phyloP scores from a whole-genome alignment of 2,113 vertebrate genomes.

The Ptychochromis oligacanthus region DNA sequence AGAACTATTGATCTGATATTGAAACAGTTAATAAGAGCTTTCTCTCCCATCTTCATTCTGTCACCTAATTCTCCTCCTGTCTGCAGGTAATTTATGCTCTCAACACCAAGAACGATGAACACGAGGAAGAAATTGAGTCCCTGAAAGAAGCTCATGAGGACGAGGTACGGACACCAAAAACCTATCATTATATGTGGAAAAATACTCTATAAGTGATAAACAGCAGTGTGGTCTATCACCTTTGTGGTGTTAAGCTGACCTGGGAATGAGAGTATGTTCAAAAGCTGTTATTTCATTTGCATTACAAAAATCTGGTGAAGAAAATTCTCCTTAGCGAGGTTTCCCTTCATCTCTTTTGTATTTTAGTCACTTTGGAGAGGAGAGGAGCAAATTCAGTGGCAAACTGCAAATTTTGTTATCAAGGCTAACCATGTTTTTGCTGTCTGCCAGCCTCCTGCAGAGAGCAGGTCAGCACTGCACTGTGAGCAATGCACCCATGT shows the following conservation, averaged over 20 bases:
- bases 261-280: neutral
- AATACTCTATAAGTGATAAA: neutral
- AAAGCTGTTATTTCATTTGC: neutral
- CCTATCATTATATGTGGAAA: neutral
- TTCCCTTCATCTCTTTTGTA: neutral
- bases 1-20: slow-evolving; percentile 24
- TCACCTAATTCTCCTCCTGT: slow-evolving; percentile 23
- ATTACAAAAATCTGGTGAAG: neutral
- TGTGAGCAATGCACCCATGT: too few species aligned
- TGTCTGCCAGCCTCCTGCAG: neutral
- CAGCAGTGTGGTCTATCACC: neutral
- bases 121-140: slow-evolving; percentile 93
- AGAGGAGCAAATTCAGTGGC: neutral
- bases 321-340: neutral
- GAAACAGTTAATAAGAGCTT: slow-evolving; percentile 15
- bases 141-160: slow-evolving; percentile 95
- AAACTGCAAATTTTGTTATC: neutral
- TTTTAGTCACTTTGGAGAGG: neutral
- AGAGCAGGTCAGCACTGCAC: neutral
- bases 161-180: slow-evolving; percentile 78
- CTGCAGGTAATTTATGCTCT: slow-evolving; percentile 95
- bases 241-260: neutral
- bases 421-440: neutral
- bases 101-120: slow-evolving; percentile 98
- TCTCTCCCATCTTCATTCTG: neutral